A percentile compares a stretch with the other conserved stretches of the same genome.
phyloP scores from a whole-genome alignment of 2,888 invertebrate genomes.

The Drosophila seclusa region DNA sequence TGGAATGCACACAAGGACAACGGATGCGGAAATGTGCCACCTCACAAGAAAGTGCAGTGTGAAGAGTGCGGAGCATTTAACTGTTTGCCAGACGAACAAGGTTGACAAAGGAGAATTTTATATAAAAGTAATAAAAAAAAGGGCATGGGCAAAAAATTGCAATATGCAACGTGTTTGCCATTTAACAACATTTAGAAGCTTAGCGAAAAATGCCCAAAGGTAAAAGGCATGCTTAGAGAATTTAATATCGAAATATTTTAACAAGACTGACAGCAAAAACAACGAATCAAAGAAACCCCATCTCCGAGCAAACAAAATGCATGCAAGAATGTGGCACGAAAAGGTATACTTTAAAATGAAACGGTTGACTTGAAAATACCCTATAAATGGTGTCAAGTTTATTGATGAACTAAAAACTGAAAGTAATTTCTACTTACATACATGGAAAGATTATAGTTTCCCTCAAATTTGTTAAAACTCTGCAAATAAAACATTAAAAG shows the following conservation, averaged over 20 bases:
- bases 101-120: conserved; percentile 60
- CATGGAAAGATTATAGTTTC: not conserved
- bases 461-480: not conserved
- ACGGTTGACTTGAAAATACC: not conserved
- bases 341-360: not conserved
- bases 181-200: conserved; percentile 18
- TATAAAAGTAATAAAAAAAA: conserved; percentile 20
- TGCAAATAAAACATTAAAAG: not conserved
- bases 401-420: not conserved
- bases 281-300: conserved; percentile 13
- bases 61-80: not conserved
- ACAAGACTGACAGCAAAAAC: conserved; percentile 33
- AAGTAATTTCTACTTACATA: not conserved
- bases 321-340: conserved; percentile 37
- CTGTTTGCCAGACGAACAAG: conserved; percentile 37
- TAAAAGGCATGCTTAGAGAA: conserved; percentile 30
- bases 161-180: conserved; percentile 48
- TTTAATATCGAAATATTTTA: conserved; percentile 70
- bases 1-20: conserved; percentile 34
- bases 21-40: conserved; percentile 48
- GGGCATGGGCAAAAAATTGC: conserved; percentile 49
- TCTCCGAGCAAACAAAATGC: conserved; percentile 33
- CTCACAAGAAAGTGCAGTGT: conserved; percentile 9
- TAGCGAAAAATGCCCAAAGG: conserved; percentile 16
- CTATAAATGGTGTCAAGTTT: not conserved